These are phyloP conservation scores for Sturnus vulgaris DNA, from an alignment of 2,113 vertebrate genomes.

Conservation along the genomic window DNA sequence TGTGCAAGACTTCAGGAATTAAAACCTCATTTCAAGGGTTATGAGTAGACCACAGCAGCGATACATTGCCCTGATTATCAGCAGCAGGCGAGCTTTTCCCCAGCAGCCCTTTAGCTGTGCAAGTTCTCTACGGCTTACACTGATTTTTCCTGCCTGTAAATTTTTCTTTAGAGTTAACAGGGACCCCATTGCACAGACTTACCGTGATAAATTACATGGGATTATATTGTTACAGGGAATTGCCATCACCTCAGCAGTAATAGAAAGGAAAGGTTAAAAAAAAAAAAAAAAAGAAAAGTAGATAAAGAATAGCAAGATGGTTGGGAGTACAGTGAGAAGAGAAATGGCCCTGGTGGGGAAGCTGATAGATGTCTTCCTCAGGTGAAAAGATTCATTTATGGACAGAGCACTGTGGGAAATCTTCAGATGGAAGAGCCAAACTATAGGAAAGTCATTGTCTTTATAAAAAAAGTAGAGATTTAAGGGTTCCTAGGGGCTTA, in stretches of 20 bases:
- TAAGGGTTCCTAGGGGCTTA: not conserved
- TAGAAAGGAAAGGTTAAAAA: not conserved
- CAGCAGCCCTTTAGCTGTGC: not conserved
- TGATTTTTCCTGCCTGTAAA: slow-evolving; percentile 5
- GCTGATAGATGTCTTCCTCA: slow-evolving; percentile 16
- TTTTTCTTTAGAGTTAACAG: not conserved
- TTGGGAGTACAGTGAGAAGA: not conserved
- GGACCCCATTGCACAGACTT: not conserved
- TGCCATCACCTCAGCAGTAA: slow-evolving; percentile 30
- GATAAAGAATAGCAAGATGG: not conserved
- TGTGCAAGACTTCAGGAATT: slow-evolving; percentile 50
- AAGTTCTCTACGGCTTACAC: not conserved
- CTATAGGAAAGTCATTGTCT: not conserved
- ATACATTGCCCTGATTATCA: slow-evolving; percentile 20
- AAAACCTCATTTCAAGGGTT: slow-evolving; percentile 55
- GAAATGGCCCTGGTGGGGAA: not conserved
- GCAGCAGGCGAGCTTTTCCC: not conserved
- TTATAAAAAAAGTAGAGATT: not conserved
- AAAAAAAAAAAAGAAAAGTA: not conserved
- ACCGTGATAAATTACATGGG: not conserved
- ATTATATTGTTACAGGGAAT: slow-evolving; percentile 55
- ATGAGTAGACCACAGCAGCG: slow-evolving; percentile 16
- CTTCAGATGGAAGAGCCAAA: not conserved
- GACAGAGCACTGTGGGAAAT: not conserved
- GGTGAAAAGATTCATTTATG: not conserved